Conservation (phyloP, 1,140 invertebrate genomes). For the Scaptodrosophila lebanonensis region DNA sequence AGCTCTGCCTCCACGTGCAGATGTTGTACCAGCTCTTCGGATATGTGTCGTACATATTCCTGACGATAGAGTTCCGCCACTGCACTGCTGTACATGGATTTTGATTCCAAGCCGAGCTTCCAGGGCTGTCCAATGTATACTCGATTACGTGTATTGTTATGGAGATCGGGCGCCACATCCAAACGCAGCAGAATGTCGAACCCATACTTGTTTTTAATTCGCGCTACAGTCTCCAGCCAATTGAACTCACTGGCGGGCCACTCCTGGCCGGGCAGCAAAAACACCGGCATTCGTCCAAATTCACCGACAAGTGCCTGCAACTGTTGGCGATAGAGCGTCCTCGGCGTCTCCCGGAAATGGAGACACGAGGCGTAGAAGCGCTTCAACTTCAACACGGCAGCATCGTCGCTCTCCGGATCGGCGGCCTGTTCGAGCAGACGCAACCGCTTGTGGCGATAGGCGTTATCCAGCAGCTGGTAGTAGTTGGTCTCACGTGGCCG, state of each 20-base stretch:
- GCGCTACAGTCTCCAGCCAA: constrained; percentile 51
- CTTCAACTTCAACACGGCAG: constrained; percentile 41
- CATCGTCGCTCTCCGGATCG: constrained; percentile 21
- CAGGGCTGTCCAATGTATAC: constrained; percentile 58
- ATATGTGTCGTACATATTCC: constrained; percentile 14
- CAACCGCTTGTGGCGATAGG: constrained; percentile 57
- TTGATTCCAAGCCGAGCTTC: not conserved
- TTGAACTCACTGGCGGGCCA: constrained; percentile 48
- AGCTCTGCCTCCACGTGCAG: constrained; percentile 23
- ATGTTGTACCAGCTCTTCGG: constrained; percentile 21
- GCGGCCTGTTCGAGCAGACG: constrained; percentile 40
- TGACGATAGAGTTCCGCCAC: constrained; percentile 14
- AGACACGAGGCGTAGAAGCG: constrained; percentile 60
- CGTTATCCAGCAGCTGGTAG: constrained; percentile 38
- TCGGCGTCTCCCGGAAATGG: constrained; percentile 20
- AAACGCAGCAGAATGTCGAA: constrained; percentile 52
- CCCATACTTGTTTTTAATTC: constrained; percentile 54
- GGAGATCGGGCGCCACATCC: constrained; percentile 24
- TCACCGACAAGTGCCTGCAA: constrained; percentile 44
- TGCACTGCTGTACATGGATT: constrained; percentile 11
- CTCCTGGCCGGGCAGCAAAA: constrained; percentile 21
- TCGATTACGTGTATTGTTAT: constrained; percentile 6
- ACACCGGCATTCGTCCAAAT: constrained; percentile 52
- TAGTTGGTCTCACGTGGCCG: constrained; percentile 52
- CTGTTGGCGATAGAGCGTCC: constrained; percentile 21